These are phyloP conservation scores for Procavia capensis DNA, from an alignment of 2,113 vertebrate species.

Conservation along the genomic window DNA sequence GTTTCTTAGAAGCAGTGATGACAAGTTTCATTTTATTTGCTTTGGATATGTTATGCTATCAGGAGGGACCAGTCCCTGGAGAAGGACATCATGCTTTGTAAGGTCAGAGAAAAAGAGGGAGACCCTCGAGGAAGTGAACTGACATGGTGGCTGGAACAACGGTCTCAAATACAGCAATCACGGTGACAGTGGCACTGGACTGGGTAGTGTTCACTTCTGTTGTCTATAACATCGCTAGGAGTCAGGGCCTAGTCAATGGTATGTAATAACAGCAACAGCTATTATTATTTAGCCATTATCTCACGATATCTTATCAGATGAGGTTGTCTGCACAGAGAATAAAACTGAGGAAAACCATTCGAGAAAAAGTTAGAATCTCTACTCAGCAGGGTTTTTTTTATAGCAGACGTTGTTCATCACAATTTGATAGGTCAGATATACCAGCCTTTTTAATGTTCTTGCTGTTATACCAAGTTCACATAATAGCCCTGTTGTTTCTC, in stretches of 20 bases:
- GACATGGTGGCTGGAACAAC: too few species aligned
- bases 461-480: neutral
- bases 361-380: neutral
- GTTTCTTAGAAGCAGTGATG: too few species aligned
- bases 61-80: too few species aligned
- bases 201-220: neutral
- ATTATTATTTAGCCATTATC: conserved; percentile 6
- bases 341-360: neutral
- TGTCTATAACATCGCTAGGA: neutral
- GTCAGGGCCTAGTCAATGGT: neutral
- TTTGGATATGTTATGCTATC: too few species aligned
- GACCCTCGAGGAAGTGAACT: too few species aligned
- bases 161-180: neutral
- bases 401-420: neutral
- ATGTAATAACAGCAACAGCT: neutral
- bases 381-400: neutral
- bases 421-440: neutral
- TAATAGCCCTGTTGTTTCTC: neutral
- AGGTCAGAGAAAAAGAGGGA: too few species aligned
- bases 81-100: too few species aligned
- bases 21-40: too few species aligned
- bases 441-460: neutral
- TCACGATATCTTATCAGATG: neutral
- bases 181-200: neutral
- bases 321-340: neutral